Percentiles rank a stretch among this genome's conserved stretches.
Conservation (phyloP, 2,888 invertebrate genomes). For the Pherbina coryleti region DNA sequence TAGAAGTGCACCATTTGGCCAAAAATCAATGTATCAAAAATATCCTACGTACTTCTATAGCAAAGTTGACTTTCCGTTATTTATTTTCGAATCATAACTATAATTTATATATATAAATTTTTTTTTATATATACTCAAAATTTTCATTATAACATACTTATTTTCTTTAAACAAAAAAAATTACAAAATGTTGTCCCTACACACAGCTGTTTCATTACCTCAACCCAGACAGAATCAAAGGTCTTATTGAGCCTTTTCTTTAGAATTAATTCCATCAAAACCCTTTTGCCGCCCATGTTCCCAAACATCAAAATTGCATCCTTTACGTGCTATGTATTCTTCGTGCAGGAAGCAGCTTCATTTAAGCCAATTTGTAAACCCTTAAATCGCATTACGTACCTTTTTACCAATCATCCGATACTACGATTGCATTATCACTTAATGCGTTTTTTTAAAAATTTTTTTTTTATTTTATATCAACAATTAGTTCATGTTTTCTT, state of each 20-base stretch:
- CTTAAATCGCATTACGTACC: constrained; percentile 64
- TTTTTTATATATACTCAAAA: too few relatives aligned
- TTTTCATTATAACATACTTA: too few relatives aligned
- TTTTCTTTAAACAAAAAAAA: too few relatives aligned
- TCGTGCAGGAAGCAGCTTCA: constrained; percentile 32
- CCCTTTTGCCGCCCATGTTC: neutral
- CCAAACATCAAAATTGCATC: neutral
- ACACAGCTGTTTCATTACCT: too few relatives aligned
- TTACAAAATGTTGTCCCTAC: too few relatives aligned
- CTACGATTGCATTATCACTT: neutral
- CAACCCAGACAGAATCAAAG: too few relatives aligned
- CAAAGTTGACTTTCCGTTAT: too few relatives aligned
- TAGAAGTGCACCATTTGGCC: too few relatives aligned
- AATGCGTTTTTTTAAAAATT: neutral
- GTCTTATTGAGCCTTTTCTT: neutral
- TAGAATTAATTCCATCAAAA: neutral
- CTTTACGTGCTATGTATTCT: neutral
- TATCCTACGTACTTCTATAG: too few relatives aligned
- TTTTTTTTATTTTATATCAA: neutral
- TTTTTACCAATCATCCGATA: constrained; percentile 51
- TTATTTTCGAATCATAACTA: too few relatives aligned
- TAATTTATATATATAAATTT: too few relatives aligned
- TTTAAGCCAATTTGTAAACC: constrained; percentile 65
- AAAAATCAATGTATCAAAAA: too few relatives aligned
- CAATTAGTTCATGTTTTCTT: constrained; percentile 53